phyloP scores from a whole-genome alignment of 1,140 invertebrate genomes.

The Diabrotica undecimpunctata region DNA sequence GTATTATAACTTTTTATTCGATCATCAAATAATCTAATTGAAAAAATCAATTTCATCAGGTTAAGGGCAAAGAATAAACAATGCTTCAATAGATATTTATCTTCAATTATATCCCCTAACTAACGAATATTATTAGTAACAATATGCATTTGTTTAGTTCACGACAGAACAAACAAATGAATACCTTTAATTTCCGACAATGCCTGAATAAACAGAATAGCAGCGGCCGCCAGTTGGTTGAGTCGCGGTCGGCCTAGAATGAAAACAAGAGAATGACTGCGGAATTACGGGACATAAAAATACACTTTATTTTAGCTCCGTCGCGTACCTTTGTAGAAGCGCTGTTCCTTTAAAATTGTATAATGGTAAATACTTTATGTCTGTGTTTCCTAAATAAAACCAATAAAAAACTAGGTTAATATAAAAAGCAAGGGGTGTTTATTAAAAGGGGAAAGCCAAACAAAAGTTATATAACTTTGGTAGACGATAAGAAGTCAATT shows the following conservation, averaged over 20 bases:
- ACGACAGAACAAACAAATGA: conserved; percentile 1
- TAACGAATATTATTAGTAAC: conserved; percentile 3
- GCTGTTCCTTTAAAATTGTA: no score
- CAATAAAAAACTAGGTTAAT: no score
- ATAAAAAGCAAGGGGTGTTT: no score
- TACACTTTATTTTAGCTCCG: neutral
- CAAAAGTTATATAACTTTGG: no score
- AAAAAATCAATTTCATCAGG: no score
- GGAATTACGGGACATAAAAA: neutral
- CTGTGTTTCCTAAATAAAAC: no score
- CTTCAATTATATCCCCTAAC: neutral
- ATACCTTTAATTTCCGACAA: neutral
- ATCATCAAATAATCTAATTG: no score
- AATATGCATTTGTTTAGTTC: neutral
- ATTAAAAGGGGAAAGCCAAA: no score
- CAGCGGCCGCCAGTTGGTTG: neutral
- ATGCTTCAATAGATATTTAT: neutral
- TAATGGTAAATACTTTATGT: no score
- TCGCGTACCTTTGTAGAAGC: no score
- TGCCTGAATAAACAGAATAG: neutral
- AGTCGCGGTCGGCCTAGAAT: neutral
- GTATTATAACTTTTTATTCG: no score
- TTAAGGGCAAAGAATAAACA: neutral
- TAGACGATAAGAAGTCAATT: no score
- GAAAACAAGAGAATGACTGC: neutral